Percentiles rank a stretch among this genome's conserved stretches.
phyloP scores from a whole-genome alignment of 2,888 invertebrate genomes.

The Melieria crassipennis region DNA sequence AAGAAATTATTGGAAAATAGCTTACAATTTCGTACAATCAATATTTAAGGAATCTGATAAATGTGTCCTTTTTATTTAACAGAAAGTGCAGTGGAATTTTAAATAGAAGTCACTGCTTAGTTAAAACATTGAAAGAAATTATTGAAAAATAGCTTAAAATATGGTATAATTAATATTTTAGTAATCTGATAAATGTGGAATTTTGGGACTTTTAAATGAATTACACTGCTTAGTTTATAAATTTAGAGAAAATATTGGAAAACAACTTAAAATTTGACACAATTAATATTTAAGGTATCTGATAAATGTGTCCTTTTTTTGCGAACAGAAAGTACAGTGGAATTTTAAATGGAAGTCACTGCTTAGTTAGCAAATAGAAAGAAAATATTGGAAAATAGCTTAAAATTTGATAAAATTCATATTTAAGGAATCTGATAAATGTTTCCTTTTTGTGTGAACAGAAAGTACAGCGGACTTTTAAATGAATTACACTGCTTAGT shows the following conservation, averaged over 20 bases:
- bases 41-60: no score
- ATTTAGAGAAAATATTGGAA: not conserved
- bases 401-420: not conserved
- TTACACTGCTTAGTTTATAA: not conserved
- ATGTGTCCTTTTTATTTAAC: no score
- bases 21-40: not conserved
- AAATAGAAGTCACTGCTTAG: not conserved
- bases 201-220: no score
- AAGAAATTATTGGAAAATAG: not conserved
- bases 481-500: not conserved
- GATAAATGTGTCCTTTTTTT: no score
- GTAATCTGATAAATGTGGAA: no score
- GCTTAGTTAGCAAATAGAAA: not conserved
- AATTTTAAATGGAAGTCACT: not conserved
- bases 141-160: no score
- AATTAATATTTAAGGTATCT: no score
- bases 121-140: no score
- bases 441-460: no score
- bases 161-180: no score
- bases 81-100: not conserved
- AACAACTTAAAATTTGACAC: not conserved
- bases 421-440: no score
- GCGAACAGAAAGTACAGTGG: not conserved
- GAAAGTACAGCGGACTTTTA: not conserved
- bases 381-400: not conserved